phyloP scores from a whole-genome alignment of 2,888 invertebrate genomes.

The Crepidodera aurea region DNA sequence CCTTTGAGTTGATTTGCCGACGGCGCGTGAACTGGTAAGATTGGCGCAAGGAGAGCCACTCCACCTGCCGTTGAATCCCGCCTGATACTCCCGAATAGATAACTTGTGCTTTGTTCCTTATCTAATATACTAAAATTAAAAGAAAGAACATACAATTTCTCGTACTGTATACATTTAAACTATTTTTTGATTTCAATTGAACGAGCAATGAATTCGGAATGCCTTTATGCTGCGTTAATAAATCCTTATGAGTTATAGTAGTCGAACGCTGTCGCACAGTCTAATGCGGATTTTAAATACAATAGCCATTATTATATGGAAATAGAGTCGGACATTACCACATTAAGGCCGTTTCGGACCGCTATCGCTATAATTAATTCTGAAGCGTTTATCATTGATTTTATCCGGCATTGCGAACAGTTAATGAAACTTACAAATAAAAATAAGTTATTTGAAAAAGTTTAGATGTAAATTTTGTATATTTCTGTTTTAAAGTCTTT shows the following conservation, averaged over 20 bases:
- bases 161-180: no score
- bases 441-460: not conserved
- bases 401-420: not conserved
- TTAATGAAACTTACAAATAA: not conserved
- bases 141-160: no score
- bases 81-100: no score
- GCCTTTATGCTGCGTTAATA: not conserved
- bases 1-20: no score
- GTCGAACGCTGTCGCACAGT: not conserved
- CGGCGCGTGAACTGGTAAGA: no score
- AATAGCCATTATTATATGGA: constrained; percentile 23
- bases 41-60: no score
- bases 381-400: not conserved
- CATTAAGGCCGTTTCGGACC: constrained; percentile 7
- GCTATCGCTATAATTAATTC: constrained; percentile 8
- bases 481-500: no score
- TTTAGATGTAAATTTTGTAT: no score
- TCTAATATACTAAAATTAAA: no score
- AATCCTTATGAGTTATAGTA: constrained; percentile 26
- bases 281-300: constrained; percentile 20
- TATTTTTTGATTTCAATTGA: not conserved
- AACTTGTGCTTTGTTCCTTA: no score
- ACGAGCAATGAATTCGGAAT: not conserved
- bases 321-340: constrained; percentile 1
- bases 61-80: no score